These are phyloP conservation scores for Alentia gelatinosa DNA, from an alignment of 2,888 invertebrate species.

Conservation along the genomic window DNA sequence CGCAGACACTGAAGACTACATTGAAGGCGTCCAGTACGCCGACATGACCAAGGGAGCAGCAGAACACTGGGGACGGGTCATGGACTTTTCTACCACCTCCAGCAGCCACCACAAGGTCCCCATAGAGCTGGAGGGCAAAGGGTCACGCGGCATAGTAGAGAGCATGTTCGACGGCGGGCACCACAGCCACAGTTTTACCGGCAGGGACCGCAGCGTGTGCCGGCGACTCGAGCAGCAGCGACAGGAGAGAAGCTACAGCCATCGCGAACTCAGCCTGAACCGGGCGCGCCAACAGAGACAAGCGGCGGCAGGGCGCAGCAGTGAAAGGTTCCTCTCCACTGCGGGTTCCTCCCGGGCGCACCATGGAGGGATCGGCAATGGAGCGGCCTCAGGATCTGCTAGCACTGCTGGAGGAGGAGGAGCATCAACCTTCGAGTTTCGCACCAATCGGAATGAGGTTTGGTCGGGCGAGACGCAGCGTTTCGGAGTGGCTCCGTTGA, in stretches of 20 bases:
- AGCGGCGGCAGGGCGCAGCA: not conserved
- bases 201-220: constrained; percentile 2
- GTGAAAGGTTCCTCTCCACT: too few species aligned
- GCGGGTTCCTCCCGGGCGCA: not conserved
- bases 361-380: not conserved
- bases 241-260: not conserved
- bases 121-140: not conserved
- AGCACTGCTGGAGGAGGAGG: not conserved
- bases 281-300: not conserved
- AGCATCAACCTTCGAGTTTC: not conserved
- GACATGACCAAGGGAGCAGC: constrained; percentile 51
- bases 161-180: constrained; percentile 47
- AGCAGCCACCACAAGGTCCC: not conserved
- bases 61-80: constrained; percentile 20
- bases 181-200: constrained; percentile 43
- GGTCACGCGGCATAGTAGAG: constrained; percentile 13
- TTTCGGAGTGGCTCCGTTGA: not conserved
- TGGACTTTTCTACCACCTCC: not conserved
- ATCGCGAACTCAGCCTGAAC: not conserved
- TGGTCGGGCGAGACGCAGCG: not conserved
- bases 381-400: not conserved
- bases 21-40: not conserved
- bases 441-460: not conserved
- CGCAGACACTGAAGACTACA: not conserved
- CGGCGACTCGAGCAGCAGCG: not conserved